These are phyloP conservation scores for Ochlodes sylvanus DNA, from an alignment of 2,888 invertebrate species.

Conservation along the genomic window DNA sequence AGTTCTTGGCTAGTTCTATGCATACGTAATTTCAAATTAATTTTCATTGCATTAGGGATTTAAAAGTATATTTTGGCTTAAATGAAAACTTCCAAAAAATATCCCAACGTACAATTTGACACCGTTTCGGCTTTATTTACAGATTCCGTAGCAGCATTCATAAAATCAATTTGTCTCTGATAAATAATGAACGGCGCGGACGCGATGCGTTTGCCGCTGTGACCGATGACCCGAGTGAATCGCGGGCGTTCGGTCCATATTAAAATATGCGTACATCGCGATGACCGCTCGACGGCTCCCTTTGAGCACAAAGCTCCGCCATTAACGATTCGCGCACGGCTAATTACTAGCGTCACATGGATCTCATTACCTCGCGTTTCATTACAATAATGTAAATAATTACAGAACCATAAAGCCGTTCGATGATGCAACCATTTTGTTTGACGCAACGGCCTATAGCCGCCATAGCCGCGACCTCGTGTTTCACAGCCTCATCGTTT, in stretches of 20 bases:
- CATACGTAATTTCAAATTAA: no score
- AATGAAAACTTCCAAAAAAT: no score
- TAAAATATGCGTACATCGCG: conserved; percentile 52
- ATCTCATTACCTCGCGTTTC: conserved; percentile 47
- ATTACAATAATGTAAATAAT: conserved; percentile 76
- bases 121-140: no score
- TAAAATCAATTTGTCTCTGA: conserved; percentile 24
- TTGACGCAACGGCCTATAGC: conserved; percentile 78
- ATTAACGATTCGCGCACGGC: conserved; percentile 63
- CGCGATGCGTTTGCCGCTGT: conserved; percentile 52
- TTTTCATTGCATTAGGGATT: no score
- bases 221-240: conserved; percentile 71
- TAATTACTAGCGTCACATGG: conserved; percentile 64
- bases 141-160: background rate
- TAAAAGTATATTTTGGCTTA: no score
- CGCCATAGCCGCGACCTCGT: conserved; percentile 73
- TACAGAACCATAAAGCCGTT: conserved; percentile 76
- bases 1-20: no score
- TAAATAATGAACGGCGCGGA: conserved; percentile 40
- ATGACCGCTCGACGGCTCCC: conserved; percentile 61
- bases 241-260: conserved; percentile 55
- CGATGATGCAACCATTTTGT: conserved; percentile 80
- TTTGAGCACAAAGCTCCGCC: conserved; percentile 74
- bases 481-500: conserved; percentile 81
- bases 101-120: no score